Evolutionary conservation across 2,113 vertebrate species (phyloP), one percentile per base, ranked within the genome.

Genomic region (Lepus americanus): DNA sequence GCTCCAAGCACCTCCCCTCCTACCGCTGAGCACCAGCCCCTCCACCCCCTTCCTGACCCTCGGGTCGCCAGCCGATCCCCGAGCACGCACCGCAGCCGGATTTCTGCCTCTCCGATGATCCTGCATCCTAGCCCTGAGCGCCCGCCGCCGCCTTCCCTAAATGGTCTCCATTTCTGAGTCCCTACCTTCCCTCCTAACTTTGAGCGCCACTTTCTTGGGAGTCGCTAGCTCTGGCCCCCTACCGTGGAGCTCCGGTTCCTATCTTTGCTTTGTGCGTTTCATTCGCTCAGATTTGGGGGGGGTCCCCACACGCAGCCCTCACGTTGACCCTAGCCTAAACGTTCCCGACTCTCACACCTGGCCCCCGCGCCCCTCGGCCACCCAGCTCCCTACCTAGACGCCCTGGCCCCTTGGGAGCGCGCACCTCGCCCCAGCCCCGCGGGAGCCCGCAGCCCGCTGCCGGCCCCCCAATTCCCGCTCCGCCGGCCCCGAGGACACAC

Each of bases 401-500:
- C 39, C 12, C 23, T 53, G 25, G 44, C 25, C 36, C 85, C 73
- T 49, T 44, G 11, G 3, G 74, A 51, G 36, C 79, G 13, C 81
- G 29, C 44, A 73, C 55, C 79, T 29, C 59, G 9, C 49, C 72
- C 67, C 78, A 6, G 31, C 51, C 59, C 86, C 61, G 44, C 4
- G 14, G 1, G 53, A 79, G 69, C 92, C n/a, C 77, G 25, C 61
- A 66, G 33, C 74, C 77, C 61, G 22, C 59, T 73, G 33, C 77
- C 61, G 16, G 79, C 5, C 77, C 64, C 77, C 82, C 29, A 23
- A 61, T 91, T 73, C 94, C 93, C 89, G 36, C 94, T 89, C 96
- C 92, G 70, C 93, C 83, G 76, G 89, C 95, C 97, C 97, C 72
- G 78, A 94, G 82, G 94, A 96, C 97, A 96, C 97, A 97, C 97